Evolutionary conservation across 2,797 vertebrate species (phyloP).

Genomic region (Mormyrops attenuatus): DNA sequence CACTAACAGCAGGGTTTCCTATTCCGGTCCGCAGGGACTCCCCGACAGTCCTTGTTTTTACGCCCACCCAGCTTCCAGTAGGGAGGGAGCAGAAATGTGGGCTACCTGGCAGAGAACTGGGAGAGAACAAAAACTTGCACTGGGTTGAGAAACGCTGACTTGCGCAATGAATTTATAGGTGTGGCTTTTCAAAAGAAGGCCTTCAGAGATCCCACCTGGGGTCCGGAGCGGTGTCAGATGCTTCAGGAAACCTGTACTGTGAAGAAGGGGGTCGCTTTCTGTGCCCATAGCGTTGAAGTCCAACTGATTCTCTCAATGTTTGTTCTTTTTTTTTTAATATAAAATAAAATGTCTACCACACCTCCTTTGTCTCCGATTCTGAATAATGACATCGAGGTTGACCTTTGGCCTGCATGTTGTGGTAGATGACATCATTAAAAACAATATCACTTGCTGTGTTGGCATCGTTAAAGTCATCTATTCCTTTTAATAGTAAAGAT

Average conservation of each 20-base stretch:
- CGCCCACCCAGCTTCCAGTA: background rate
- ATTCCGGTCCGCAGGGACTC: background rate
- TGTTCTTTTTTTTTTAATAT: background rate
- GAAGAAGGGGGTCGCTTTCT: background rate
- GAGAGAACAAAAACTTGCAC: background rate
- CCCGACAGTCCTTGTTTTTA: background rate
- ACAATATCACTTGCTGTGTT: no score
- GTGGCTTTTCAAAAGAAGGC: background rate
- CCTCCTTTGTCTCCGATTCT: background rate
- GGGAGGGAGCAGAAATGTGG: background rate
- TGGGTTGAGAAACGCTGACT: background rate
- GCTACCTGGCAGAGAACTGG: background rate
- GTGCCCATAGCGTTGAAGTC: background rate
- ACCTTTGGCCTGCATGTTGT: background rate
- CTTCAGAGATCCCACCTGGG: background rate
- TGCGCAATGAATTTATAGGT: background rate
- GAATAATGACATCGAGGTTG: background rate
- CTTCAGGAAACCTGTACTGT: background rate
- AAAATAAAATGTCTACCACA: slow-evolving; percentile 1
- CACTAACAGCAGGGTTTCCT: background rate
- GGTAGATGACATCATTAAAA: background rate
- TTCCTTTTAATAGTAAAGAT: background rate
- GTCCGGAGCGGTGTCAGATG: background rate
- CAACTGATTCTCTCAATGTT: background rate
- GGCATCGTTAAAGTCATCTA: no score